Evolutionary conservation across 2,888 invertebrate genomes (phyloP), one percentile per base, ranked within the genome.

Genomic region (Ommatoiulus sabulosus): DNA sequence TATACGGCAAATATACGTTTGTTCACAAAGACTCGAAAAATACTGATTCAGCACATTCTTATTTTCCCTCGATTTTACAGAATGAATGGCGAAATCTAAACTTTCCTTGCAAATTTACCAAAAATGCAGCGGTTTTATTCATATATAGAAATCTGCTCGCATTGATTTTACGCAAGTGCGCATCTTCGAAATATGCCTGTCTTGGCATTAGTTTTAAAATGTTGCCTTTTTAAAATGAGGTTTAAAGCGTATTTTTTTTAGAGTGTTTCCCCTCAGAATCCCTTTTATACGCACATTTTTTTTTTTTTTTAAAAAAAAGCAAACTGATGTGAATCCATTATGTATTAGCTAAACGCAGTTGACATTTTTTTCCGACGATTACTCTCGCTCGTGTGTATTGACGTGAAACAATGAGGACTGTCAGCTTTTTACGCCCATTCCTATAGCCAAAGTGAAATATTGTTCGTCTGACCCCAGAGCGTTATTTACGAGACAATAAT

Each of bases 271-370:
- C 12, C n/a, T 3, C 63, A n/a, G 24, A 72, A 72, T 72, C 72
- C 72, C 20, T 20, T 24, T 24, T 72, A 6, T n/a, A n/a, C 72
- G 20, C 24, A 72, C 72, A 72, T 72, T 72, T 72, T 72, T n/a
- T 24, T 72, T 72, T 17, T 72, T 72, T 17, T 8, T 24, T 24
- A 52, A 52, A 52, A 52, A 52, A 24, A 24, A 72, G 72, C 72
- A 72, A 72, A 72, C 72, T 24, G 72, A 72, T 72, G 72, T 72
- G 72, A 72, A 72, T 72, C 72, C 72, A 72, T 72, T 72, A 72
- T 72, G 72, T 72, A 72, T 72, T 72, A 72, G 72, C 72, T 72
- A 72, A 72, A 72, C 72, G 72, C 72, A 72, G 72, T 72, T 72
- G 72, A 72, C 72, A 72, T 72, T 72, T 72, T 72, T 72, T 72